Evolutionary conservation across 2,113 vertebrate genomes (phyloP), one percentile per base, ranked within the genome.

Genomic region (Megalops atlanticus): DNA sequence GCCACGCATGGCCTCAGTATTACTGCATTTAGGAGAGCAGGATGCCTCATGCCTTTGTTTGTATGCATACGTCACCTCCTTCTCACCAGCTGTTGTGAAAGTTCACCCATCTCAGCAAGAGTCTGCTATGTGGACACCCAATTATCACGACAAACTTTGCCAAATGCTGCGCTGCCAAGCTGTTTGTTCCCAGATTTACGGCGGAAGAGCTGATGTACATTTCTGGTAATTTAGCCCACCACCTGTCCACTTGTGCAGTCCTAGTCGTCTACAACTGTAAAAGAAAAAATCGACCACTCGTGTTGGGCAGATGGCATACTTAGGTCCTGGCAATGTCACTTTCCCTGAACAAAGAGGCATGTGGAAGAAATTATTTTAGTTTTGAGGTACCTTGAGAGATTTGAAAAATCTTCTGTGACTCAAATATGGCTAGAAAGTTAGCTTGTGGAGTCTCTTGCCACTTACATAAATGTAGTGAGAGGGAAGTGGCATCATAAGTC

Each of bases 191-290:
- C 36, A 39, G 71, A 39, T 24, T 35, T 39, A 40, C 21, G 36
- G 39, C 14, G 3, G 36, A 39, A 21, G 39, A 74, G 71, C 10
- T 74, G 12, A 33, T 5, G 69, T 33, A 33, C 24, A 40, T 40
- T 36, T 24, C 14, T 74, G 72, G 14, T 74, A 74, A 74, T 74
- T 76, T 40, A 76, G 74, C 47, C 27, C 14, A 18, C 16, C 74
- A 47, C 45, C 45, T 24, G 27, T 49, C 45, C 43, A 16, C 27
- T 33, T 47, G 39, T 33, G 49, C 15, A 49, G 33, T 33, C 21
- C 27, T 16, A 36, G 12, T 31, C 45, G 43, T 76, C 40, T 33
- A 33, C 12, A 41, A 27, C 45, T 27, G 12, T 47, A 76, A 47
- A 31, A 31, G 33, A 47, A 43, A 14, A 21, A 27, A 74, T 40